A percentile compares a stretch with the other conserved stretches of the same genome.
phyloP scores from a whole-genome alignment of 2,113 vertebrate species.

The Varanus salvator region DNA sequence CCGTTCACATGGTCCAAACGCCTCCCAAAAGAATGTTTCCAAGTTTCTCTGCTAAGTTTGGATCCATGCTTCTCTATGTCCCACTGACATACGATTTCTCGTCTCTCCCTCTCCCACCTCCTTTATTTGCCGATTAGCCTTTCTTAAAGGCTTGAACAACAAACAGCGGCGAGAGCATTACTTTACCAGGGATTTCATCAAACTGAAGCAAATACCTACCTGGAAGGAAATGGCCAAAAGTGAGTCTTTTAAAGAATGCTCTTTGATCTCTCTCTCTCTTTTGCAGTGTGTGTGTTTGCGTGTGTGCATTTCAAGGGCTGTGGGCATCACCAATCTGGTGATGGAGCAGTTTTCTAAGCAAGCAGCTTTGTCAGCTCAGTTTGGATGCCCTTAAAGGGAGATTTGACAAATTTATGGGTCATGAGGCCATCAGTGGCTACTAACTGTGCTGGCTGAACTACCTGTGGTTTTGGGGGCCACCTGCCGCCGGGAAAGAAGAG shows the following conservation, averaged over 20 bases:
- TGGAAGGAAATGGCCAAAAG: constrained; percentile 81
- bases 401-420: too few species aligned
- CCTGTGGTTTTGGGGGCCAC: too few species aligned
- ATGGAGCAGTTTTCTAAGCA: too few species aligned
- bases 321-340: too few species aligned
- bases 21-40: too few species aligned
- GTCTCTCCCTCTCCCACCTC: background rate
- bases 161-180: constrained; percentile 81
- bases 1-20: background rate
- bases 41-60: background rate
- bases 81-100: background rate
- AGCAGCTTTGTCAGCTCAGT: too few species aligned
- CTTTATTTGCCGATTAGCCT: constrained; percentile 63
- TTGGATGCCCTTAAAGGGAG: too few species aligned
- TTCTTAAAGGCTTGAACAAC: constrained; percentile 78
- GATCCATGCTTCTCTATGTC: background rate
- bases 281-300: background rate
- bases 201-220: constrained; percentile 79
- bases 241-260: constrained; percentile 25
- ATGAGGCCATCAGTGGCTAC: too few species aligned
- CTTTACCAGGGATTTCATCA: constrained; percentile 75
- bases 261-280: background rate
- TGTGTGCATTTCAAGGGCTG: background rate
- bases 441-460: too few species aligned
- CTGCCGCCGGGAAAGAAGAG: too few species aligned